Percentiles rank a stretch among this genome's conserved stretches.
phyloP scores from a whole-genome alignment of 2,888 invertebrate species.

The Brachyptera putata region DNA sequence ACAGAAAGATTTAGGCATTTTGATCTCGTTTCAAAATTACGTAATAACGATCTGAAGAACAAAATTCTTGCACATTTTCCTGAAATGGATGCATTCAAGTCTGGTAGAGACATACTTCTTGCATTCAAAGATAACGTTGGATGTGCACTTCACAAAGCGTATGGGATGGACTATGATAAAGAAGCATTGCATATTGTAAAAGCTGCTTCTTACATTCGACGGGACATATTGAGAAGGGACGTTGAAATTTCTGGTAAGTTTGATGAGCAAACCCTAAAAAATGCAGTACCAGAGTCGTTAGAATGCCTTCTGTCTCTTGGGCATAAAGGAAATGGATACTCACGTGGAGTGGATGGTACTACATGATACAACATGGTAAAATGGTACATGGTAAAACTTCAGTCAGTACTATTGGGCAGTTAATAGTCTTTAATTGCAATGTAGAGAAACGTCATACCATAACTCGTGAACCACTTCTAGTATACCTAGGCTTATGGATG shows the following conservation, averaged over 20 bases:
- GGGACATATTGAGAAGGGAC: background rate
- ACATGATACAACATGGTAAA: too few relatives aligned
- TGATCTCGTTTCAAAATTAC: background rate
- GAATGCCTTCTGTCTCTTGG: background rate
- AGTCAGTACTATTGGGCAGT: background rate
- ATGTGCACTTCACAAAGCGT: background rate
- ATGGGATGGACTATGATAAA: background rate
- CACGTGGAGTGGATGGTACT: background rate
- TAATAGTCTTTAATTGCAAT: conserved; percentile 1
- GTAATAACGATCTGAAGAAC: background rate
- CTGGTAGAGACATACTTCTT: background rate
- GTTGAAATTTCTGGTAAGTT: background rate
- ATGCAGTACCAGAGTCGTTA: background rate
- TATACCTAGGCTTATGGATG: background rate
- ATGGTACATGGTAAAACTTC: background rate
- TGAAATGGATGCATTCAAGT: background rate
- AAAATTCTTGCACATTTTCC: background rate
- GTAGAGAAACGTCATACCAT: background rate
- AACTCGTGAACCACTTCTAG: background rate
- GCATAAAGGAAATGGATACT: background rate
- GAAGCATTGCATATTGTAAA: background rate
- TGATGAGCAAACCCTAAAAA: background rate
- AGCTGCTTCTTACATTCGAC: background rate
- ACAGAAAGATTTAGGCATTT: background rate
- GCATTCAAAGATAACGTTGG: background rate